Base-by-base conservation (phyloP, 2,888 invertebrate genomes). In the Priocnemis perturbator region DNA sequence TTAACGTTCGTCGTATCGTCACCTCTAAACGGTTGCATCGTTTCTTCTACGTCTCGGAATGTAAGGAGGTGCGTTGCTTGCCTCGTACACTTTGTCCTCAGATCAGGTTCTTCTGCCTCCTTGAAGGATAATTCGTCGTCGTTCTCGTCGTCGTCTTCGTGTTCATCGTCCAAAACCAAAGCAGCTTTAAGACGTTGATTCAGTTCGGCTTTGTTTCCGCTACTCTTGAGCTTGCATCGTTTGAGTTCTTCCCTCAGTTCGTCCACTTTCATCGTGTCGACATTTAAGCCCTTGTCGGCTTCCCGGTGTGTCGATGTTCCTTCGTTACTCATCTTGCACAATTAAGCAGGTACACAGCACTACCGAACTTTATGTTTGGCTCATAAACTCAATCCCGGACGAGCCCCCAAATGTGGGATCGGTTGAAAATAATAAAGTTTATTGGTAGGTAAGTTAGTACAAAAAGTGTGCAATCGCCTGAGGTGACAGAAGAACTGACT, bases 11-110 rank as follows among this genome's bases (percentile, higher is more conserved):
- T 2, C 0, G 48, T 56, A 15, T 44, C 20, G 11, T 61, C 60
- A 0, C 57, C 57, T 7, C 50, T 56, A 5, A 60, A 61, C 0
- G 15, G 21, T 1, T 23, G 21, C 30, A 65, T 47, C 47, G 47
- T n/a, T 17, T 17, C 47, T 47, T 47, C 4, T 2, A 47, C 9
- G 47, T 47, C 47, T 47, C 17, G 15, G 17, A 47, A 47, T 3
- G 47, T 47, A 26, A 26, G 26, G 3, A 47, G 47, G 17, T 47
- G 47, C 17, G 15, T 15, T 47, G 17, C 17, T 47, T 47, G 15
- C 17, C 47, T 47, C 47, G 47, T 47, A 15, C 47, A 3, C 7
- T 3, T 47, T 7, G 4, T 17, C 17, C 3, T 15, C 15, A 3
- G 9, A 47, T 47, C 9, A 9, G 17, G 15, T 3, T 47, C 47